phyloP scores from a whole-genome alignment of 2,888 invertebrate species.

The Dasypolia templi region DNA sequence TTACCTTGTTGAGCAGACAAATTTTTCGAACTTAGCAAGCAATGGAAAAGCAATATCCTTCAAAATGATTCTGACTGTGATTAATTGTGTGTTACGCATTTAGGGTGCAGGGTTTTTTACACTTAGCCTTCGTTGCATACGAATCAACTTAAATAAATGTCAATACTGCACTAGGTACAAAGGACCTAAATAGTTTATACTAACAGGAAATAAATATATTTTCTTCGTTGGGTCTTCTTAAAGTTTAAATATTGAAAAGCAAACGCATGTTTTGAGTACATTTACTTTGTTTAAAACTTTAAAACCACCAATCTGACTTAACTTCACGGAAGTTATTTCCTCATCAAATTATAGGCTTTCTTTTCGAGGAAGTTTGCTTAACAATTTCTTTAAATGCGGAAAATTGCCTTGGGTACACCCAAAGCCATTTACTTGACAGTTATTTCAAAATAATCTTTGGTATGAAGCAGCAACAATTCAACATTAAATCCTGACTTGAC shows the following conservation, averaged over 20 bases:
- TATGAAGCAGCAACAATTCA: conserved; percentile 11
- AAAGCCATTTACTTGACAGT: conserved; percentile 40
- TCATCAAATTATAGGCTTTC: conserved; percentile 63
- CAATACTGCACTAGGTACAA: not conserved
- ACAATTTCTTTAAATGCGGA: conserved; percentile 58
- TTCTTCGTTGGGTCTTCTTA: conserved; percentile 3
- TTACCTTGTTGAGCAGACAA: too few relatives aligned
- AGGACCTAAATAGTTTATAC: not conserved
- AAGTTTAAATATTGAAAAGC: conserved; percentile 50
- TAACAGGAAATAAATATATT: not conserved
- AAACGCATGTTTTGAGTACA: conserved; percentile 31
- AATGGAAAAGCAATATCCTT: too few relatives aligned
- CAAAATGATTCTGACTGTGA: too few relatives aligned
- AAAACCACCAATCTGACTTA: conserved; percentile 40
- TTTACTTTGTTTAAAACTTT: conserved; percentile 34
- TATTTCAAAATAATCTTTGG: conserved; percentile 33
- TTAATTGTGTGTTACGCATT: too few relatives aligned
- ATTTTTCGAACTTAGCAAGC: too few relatives aligned
- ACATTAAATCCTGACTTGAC: conserved; percentile 19
- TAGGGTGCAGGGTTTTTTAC: not conserved
- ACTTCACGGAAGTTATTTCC: conserved; percentile 52
- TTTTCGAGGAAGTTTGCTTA: conserved; percentile 47
- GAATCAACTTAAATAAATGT: not conserved
- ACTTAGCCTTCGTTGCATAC: not conserved
- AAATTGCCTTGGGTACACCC: conserved; percentile 54